Evolutionary conservation across 1,140 invertebrate species (phyloP).

Genomic region (Lycorma delicatula): DNA sequence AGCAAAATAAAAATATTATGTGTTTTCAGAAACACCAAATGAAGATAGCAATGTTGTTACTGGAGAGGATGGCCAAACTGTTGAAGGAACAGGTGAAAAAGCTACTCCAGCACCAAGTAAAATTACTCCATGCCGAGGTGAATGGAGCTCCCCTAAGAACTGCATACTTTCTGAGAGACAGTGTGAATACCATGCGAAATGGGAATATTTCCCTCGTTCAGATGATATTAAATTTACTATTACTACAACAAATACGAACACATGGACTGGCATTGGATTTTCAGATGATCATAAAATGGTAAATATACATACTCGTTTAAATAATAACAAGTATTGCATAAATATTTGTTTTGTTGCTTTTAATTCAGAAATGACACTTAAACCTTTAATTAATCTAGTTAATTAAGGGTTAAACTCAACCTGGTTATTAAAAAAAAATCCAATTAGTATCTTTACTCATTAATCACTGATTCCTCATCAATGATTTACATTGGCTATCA

Average conservation of each 20-base stretch:
- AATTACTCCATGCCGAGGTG: slow-evolving; percentile 50
- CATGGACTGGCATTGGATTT: slow-evolving; percentile 93
- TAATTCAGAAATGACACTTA: no score
- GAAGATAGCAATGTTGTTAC: no score
- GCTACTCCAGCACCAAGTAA: slow-evolving; percentile 10
- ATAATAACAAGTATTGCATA: background rate
- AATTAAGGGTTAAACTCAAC: no score
- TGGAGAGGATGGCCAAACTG: no score
- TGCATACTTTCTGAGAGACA: slow-evolving; percentile 58
- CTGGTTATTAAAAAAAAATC: no score
- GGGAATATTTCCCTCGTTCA: slow-evolving; percentile 67
- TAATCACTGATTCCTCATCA: no score
- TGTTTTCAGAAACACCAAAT: no score
- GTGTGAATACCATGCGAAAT: slow-evolving; percentile 76
- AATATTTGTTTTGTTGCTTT: background rate
- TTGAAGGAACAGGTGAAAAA: no score
- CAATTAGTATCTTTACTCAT: no score
- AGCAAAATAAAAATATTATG: no score
- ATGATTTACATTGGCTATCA: no score
- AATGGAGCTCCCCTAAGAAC: slow-evolving; percentile 65
- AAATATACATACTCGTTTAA: slow-evolving; percentile 29
- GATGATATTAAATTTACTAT: slow-evolving; percentile 82
- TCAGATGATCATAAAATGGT: slow-evolving; percentile 81
- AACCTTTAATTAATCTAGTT: no score
- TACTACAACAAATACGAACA: slow-evolving; percentile 66